A percentile compares a stretch with the other conserved stretches of the same genome.
phyloP scores from a whole-genome alignment of 2,888 invertebrate genomes.

The Clusia tigrina region DNA sequence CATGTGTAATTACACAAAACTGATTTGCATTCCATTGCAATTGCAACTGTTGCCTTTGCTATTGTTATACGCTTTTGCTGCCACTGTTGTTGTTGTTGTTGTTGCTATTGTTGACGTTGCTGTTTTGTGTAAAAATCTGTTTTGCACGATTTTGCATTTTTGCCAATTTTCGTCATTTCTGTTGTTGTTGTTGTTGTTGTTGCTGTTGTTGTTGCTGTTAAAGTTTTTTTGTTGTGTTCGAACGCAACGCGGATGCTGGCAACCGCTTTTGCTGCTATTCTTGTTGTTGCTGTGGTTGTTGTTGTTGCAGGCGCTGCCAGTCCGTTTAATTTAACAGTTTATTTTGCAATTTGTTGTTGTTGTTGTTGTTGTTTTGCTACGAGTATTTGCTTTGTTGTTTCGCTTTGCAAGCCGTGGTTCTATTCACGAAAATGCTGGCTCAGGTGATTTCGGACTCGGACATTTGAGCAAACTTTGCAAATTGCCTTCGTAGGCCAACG shows the following conservation, averaged over 20 bases:
- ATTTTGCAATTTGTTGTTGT: background rate
- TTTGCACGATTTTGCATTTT: slow-evolving; percentile 46
- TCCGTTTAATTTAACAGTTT: slow-evolving; percentile 14
- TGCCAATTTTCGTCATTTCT: slow-evolving; percentile 38
- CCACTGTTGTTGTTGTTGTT: slow-evolving; percentile 20
- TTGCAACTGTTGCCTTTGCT: slow-evolving; percentile 60
- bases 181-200: slow-evolving; percentile 19
- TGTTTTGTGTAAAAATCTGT: slow-evolving; percentile 37
- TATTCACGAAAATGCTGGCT: slow-evolving; percentile 58
- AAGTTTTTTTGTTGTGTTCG: slow-evolving; percentile 27
- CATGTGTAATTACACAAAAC: slow-evolving; percentile 52
- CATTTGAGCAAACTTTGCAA: slow-evolving; percentile 50
- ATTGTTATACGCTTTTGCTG: too few species aligned
- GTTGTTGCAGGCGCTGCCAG: background rate
- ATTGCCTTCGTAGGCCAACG: slow-evolving; percentile 57
- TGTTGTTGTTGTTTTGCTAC: background rate
- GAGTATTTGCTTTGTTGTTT: slow-evolving; percentile 23
- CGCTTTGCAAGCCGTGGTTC: slow-evolving; percentile 50
- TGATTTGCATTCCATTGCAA: slow-evolving; percentile 60
- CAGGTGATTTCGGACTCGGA: slow-evolving; percentile 36
- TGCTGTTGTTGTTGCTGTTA: slow-evolving; percentile 38
- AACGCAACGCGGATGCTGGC: too few species aligned
- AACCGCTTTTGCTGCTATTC: slow-evolving; percentile 40
- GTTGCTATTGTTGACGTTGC: slow-evolving; percentile 12
- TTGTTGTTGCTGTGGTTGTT: slow-evolving; percentile 20